Conservation (phyloP, 2,888 invertebrate genomes). For the Pachymerium ferrugineum region DNA sequence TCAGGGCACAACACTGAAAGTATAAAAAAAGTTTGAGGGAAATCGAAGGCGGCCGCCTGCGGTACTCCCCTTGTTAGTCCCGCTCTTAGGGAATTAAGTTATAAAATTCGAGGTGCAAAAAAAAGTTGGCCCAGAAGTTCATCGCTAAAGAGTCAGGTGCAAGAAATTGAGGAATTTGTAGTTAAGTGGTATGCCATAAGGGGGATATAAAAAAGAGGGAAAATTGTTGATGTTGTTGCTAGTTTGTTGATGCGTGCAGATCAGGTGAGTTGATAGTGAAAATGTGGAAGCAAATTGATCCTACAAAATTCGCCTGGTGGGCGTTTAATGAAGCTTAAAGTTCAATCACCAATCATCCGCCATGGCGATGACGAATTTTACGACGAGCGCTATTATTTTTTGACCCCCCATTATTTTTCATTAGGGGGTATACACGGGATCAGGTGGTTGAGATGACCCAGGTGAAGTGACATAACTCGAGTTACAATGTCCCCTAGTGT, state of each 20-base stretch:
- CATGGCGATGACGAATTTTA: background rate
- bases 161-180: background rate
- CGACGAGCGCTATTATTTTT: background rate
- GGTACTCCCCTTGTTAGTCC: no score
- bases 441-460: background rate
- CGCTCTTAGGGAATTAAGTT: no score
- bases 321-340: background rate
- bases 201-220: background rate
- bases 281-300: background rate
- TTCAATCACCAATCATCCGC: background rate
- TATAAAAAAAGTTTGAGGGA: no score
- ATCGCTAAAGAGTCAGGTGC: background rate
- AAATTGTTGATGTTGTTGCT: background rate
- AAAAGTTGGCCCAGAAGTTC: background rate
- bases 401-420: background rate
- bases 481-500: no score
- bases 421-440: background rate
- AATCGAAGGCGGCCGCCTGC: no score
- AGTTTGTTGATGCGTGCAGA: background rate
- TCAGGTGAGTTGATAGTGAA: background rate
- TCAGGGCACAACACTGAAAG: no score
- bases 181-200: background rate
- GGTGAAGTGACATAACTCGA: background rate
- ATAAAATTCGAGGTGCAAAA: background rate
- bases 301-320: background rate